Evolutionary conservation across 2,888 invertebrate genomes (phyloP), one percentile per base, ranked within the genome.

Genomic region (Lamellibrachia satsuma): DNA sequence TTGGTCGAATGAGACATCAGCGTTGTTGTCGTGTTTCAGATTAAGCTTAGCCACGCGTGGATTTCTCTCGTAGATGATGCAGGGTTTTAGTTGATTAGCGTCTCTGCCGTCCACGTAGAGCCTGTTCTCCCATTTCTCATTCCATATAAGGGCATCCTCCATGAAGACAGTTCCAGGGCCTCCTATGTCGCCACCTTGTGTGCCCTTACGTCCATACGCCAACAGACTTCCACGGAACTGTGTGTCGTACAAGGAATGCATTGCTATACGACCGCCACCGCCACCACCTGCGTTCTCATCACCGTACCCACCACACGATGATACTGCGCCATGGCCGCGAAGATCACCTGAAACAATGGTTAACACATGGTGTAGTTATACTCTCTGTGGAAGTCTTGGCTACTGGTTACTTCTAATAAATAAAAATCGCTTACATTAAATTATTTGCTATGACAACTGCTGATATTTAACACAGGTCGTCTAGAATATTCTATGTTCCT

Each of bases 121-220:
- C 52, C 95, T 93, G 90, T 92, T 93, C 91, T 94, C 93, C 93
- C 93, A 95, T 39, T 90, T 92, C 39, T 93, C 93, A 27, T 91
- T 75, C 52, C 90, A 52, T 52, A 92, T 92, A 3, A 94, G 52
- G 52, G 93, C 94, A 92, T 95, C 95, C 92, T 95, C 95, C 6
- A 95, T 93, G 91, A 95, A 95, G 11, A 95, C 95, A 1, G 95
- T 94, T 0, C 95, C 95, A 27, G 95, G 95, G 15, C 95, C 95
- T n/a, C 95, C 95, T n/a, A 93, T 92, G 92, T 95, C 95, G 9
- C 91, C 94, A 8, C 91, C 92, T 11, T 95, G 11, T 75, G 11
- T 75, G 75, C 75, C 75, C 22, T 15, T 6, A 22, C 93, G 93
- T 39, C 95, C 95, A 93, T 94, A 93, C 1, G 95, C 95, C 91